phyloP scores from a whole-genome alignment of 2,888 invertebrate genomes.

The Tricholauxania praeusta region DNA sequence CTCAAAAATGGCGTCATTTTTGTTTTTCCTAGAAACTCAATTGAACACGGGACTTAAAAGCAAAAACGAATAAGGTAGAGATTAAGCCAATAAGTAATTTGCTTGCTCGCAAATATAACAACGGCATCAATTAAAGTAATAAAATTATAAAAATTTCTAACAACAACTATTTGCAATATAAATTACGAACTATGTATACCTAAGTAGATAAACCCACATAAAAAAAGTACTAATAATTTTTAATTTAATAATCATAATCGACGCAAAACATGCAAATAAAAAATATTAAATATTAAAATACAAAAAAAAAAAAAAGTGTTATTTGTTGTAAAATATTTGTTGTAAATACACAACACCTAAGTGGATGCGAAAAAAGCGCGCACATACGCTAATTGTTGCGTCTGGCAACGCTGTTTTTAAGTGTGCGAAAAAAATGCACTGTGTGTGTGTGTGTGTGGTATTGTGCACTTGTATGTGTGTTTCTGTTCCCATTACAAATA shows the following conservation, averaged over 20 bases:
- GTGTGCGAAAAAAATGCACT: too few species aligned
- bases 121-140: conserved; percentile 1
- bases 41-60: conserved; percentile 43
- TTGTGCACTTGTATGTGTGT: neutral
- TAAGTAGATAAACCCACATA: too few species aligned
- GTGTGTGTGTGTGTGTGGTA: neutral
- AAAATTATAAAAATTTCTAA: conserved; percentile 8
- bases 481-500: neutral
- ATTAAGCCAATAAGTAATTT: neutral
- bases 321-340: too few species aligned
- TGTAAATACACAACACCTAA: too few species aligned
- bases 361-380: too few species aligned
- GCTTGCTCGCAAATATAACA: neutral
- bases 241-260: conserved; percentile 33
- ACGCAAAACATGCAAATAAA: conserved; percentile 25
- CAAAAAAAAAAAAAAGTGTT: too few species aligned
- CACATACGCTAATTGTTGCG: too few species aligned
- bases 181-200: too few species aligned
- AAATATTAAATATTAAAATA: neutral
- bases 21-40: neutral
- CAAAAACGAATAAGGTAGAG: conserved; percentile 31
- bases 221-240: conserved; percentile 13
- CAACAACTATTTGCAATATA: conserved; percentile 6
- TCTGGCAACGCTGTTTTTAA: too few species aligned
- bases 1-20: too few species aligned